A percentile compares a stretch with the other conserved stretches of the same genome.
Conservation (phyloP, 2,113 vertebrate species). For the Amphilophus citrinellus region DNA sequence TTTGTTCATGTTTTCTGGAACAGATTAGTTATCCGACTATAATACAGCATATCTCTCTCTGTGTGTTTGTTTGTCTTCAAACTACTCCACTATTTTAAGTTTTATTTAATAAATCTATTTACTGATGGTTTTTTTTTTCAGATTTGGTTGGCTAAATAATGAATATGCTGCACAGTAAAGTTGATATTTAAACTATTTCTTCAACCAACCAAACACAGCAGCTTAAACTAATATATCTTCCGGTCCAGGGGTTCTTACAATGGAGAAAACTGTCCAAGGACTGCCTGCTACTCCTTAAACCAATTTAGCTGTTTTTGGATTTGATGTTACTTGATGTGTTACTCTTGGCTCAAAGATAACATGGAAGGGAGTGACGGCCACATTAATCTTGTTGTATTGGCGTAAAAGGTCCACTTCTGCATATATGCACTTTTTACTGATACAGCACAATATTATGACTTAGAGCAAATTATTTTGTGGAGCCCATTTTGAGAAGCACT, state of each 20-base stretch:
- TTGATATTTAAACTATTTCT: too few species aligned
- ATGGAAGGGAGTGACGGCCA: not conserved
- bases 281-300: not conserved
- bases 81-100: not conserved
- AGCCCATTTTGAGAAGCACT: not conserved
- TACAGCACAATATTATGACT: not conserved
- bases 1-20: too few species aligned
- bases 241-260: not conserved
- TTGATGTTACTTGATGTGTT: not conserved
- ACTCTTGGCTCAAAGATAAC: not conserved
- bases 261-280: not conserved
- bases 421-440: not conserved
- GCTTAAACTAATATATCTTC: not conserved
- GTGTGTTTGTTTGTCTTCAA: too few species aligned
- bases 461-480: too few species aligned
- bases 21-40: too few species aligned
- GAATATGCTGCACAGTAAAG: not conserved
- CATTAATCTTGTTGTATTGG: not conserved
- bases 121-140: not conserved
- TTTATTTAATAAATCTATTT: not conserved
- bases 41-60: too few species aligned
- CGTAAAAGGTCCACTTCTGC: not conserved
- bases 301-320: not conserved
- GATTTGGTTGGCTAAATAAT: not conserved
- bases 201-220: not conserved